A percentile compares a stretch with the other conserved stretches of the same genome.
phyloP scores from a whole-genome alignment of 2,113 vertebrate genomes.

The Gasterosteus nipponicus region DNA sequence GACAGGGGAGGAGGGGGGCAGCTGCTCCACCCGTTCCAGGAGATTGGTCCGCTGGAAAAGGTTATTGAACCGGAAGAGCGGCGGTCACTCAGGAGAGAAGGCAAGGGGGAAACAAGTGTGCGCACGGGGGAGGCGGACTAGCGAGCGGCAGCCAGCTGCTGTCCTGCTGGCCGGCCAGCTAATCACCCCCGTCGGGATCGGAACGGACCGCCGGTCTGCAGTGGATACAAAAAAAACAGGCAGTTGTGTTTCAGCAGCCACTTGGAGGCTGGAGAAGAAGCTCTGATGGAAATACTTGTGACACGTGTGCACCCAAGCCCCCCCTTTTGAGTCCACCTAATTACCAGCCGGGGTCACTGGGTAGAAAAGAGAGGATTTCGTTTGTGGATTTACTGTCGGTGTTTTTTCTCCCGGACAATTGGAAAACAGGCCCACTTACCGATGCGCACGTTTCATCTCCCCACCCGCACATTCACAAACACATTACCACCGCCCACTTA shows the following conservation, averaged over 20 bases:
- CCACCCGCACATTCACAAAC: constrained; percentile 38
- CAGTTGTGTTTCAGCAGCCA: constrained; percentile 41
- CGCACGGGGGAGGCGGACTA: constrained; percentile 56
- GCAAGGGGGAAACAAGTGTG: constrained; percentile 29
- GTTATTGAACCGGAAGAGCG: constrained; percentile 53
- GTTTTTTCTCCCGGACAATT: constrained; percentile 38
- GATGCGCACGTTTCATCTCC: constrained; percentile 13
- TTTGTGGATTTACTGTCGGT: constrained; percentile 61
- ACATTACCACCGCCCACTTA: constrained; percentile 58
- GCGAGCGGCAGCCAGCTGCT: constrained; percentile 63
- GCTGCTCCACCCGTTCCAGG: constrained; percentile 11
- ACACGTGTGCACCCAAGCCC: constrained; percentile 41
- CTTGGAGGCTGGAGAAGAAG: constrained; percentile 45
- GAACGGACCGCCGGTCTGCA: not conserved
- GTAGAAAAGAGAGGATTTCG: constrained; percentile 30
- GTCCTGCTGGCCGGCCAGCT: constrained; percentile 55
- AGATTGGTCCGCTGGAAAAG: constrained; percentile 36
- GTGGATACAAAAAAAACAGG: constrained; percentile 56
- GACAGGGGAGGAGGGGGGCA: not conserved
- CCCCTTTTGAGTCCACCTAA: constrained; percentile 13
- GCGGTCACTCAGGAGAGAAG: constrained; percentile 23
- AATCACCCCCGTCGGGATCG: constrained; percentile 55
- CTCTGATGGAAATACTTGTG: constrained; percentile 55
- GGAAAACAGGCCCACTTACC: constrained; percentile 30
- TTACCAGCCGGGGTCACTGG: constrained; percentile 36